Evolutionary conservation across 2,113 vertebrate species (phyloP), one percentile per base, ranked within the genome.

Genomic region (Xenus cinereus): DNA sequence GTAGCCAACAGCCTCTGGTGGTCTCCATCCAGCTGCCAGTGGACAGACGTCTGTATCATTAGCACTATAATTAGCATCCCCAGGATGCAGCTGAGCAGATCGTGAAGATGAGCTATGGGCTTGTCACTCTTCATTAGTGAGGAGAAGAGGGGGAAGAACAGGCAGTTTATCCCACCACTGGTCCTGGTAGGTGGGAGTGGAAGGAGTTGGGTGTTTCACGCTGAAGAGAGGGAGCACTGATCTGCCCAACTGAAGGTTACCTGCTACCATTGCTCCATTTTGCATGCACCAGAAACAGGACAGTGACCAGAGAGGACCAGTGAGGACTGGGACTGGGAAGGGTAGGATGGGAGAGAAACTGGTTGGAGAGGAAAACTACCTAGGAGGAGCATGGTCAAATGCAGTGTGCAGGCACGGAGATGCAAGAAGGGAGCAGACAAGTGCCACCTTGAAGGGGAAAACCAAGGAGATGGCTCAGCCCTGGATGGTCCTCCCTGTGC

Each of bases 391-490:
- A 2, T n/a, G 41, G 24, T 69, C 32, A 45, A 45, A 39, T 7
- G 15, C 35, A 50, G 6, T 4, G 2, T 12, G 28, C 7, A 45
- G n/a, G 53, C 27, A 43, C 0, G 2, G 27, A 37, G 30, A 18
- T n/a, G 32, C 10, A 72, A 43, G 37, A 37, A 41, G 41, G 8
- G 33, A 46, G 6, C 4, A 73, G n/a, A 39, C 15, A 53, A 84
- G 20, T 12, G 66, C 8, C 43, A 7, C 6, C 18, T 66, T 33
- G 22, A 75, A 67, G 23, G 20, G 18, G 8, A 66, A 80, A 50
- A 81, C 3, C 21, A 27, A 45, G 68, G 32, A 28, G 39, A 4
- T 57, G 37, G 7, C 35, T 87, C 35, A 37, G 35, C 14, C 35
- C 32, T 37, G 16, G 12, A 18, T 68, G 59, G 39, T 46, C 23